Percentiles rank a stretch among this genome's conserved stretches.
These are phyloP conservation scores for Rhinichthys klamathensis DNA, from an alignment of 2,113 vertebrate species.

Conservation along the genomic window DNA sequence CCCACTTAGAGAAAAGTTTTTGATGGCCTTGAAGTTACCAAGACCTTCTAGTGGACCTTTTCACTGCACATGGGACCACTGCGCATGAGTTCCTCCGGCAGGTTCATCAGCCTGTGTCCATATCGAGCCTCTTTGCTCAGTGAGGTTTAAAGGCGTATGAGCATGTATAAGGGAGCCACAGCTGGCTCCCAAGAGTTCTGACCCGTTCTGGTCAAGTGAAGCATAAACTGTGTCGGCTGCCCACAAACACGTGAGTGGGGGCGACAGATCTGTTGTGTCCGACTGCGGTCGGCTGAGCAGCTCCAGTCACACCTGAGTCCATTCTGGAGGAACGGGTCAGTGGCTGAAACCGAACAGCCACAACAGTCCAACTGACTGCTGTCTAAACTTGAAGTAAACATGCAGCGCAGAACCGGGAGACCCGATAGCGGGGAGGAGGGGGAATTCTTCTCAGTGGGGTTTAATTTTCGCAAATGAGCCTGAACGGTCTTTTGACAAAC, in stretches of 20 bases:
- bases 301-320: conserved; percentile 38
- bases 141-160: conserved; percentile 36
- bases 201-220: conserved; percentile 33
- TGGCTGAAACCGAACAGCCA: background rate
- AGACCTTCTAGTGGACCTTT: background rate
- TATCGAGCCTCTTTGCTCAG: conserved; percentile 36
- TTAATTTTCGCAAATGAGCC: conserved; percentile 35
- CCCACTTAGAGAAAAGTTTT: background rate
- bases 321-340: conserved; percentile 13
- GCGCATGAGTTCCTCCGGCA: conserved; percentile 4
- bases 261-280: conserved; percentile 26
- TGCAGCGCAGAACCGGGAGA: background rate
- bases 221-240: conserved; percentile 23
- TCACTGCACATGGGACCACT: conserved; percentile 12
- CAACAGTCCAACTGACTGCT: conserved; percentile 5
- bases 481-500: conserved; percentile 23
- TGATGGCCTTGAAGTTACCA: conserved; percentile 1
- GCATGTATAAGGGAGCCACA: conserved; percentile 24
- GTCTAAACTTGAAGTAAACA: conserved; percentile 27
- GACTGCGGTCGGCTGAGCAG: conserved; percentile 9
- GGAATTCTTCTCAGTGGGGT: background rate
- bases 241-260: conserved; percentile 10
- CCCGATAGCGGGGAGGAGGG: background rate
- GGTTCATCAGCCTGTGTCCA: conserved; percentile 21
- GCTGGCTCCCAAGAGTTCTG: conserved; percentile 45